These are phyloP conservation scores for Microdon myrmicae DNA, from an alignment of 2,888 invertebrate species.

Conservation along the genomic window DNA sequence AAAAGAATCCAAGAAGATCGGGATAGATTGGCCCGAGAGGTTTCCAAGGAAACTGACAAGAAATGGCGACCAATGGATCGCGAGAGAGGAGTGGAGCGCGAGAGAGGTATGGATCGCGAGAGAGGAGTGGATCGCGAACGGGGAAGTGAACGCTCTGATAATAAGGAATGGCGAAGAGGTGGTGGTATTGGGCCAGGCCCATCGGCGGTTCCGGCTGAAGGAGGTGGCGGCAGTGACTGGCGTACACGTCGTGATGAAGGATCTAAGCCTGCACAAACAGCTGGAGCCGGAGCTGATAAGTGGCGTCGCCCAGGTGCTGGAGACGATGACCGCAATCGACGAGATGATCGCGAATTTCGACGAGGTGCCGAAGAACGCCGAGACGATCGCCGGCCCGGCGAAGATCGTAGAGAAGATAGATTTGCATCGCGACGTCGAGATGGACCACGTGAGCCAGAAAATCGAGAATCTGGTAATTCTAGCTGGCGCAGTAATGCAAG, in stretches of 20 bases:
- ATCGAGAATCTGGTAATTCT: conserved; percentile 28
- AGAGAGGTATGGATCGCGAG: conserved; percentile 52
- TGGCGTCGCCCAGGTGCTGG: conserved; percentile 54
- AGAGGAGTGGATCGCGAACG: conserved; percentile 54
- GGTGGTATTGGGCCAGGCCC: conserved; percentile 43
- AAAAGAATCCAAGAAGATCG: conserved; percentile 71
- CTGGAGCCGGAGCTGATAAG: conserved; percentile 41
- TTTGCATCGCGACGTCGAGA: conserved; percentile 32
- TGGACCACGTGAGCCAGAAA: conserved; percentile 42
- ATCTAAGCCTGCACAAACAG: conserved; percentile 4
- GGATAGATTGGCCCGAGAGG: conserved; percentile 62
- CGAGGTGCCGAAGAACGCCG: conserved; percentile 41
- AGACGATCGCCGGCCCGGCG: conserved; percentile 37
- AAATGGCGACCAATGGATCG: conserved; percentile 60
- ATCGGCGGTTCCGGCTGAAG: conserved; percentile 15
- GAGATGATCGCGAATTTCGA: conserved; percentile 21
- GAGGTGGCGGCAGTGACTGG: conserved; percentile 54
- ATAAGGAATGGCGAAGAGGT: conserved; percentile 27
- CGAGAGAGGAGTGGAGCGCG: conserved; percentile 62
- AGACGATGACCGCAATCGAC: conserved; percentile 35
- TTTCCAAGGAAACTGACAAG: conserved; percentile 61
- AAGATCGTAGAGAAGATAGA: conserved; percentile 45
- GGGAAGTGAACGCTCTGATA: conserved; percentile 51
- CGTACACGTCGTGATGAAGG: conserved; percentile 48
- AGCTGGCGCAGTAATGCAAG: conserved; percentile 37